These are phyloP conservation scores for Leptopilina myrica DNA, from an alignment of 2,888 invertebrate species.

Conservation along the genomic window DNA sequence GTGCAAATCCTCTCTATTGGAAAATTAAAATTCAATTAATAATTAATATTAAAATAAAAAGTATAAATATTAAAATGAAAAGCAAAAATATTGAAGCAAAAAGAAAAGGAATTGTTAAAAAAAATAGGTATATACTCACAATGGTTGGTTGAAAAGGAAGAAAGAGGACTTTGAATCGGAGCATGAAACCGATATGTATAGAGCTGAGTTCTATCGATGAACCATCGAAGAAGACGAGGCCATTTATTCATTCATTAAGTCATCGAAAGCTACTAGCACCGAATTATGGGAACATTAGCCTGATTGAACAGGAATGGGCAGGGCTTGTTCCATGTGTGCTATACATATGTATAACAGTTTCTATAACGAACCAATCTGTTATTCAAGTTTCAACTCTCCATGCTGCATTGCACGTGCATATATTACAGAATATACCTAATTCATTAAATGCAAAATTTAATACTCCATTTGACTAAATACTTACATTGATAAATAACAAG, in stretches of 20 bases:
- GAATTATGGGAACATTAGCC: conserved; percentile 76
- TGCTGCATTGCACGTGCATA: conserved; percentile 24
- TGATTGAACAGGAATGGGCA: conserved; percentile 74
- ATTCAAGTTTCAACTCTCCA: conserved; percentile 26
- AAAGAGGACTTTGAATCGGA: not conserved
- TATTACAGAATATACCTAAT: conserved; percentile 21
- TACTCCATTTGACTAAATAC: conserved; percentile 1
- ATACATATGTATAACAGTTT: conserved; percentile 9
- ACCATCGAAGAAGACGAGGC: conserved; percentile 65
- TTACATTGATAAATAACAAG: conserved; percentile 11
- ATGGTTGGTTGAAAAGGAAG: not conserved
- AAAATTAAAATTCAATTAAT: too few relatives aligned
- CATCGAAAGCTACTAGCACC: conserved; percentile 65
- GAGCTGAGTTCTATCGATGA: conserved; percentile 12
- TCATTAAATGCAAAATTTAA: conserved; percentile 14
- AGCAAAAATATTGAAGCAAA: not conserved
- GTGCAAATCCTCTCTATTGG: too few relatives aligned
- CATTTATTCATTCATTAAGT: conserved; percentile 69
- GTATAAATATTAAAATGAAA: too few relatives aligned
- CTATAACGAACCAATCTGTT: conserved; percentile 41
- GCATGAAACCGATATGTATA: conserved; percentile 7
- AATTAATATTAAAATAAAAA: too few relatives aligned
- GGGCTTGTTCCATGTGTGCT: conserved; percentile 59
- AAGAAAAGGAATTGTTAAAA: not conserved
- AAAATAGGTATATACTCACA: conserved; percentile 4